These are phyloP conservation scores for Sander vitreus DNA, from an alignment of 2,113 vertebrate genomes.

Conservation along the genomic window DNA sequence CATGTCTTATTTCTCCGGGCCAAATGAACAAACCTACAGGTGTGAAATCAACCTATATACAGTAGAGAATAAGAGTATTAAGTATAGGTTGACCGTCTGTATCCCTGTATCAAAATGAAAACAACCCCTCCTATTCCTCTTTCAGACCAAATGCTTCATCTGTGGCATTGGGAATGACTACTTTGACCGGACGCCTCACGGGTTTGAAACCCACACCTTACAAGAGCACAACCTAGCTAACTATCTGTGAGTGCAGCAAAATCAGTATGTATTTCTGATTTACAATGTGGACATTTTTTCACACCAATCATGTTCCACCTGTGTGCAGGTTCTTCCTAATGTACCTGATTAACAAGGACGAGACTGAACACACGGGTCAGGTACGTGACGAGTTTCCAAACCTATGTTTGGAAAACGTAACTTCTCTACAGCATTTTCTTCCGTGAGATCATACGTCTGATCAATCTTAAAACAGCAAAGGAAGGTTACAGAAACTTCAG, in stretches of 20 bases:
- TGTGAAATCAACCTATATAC: neutral
- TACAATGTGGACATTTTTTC: neutral
- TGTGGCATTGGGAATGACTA: conserved; percentile 99
- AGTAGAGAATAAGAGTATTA: neutral
- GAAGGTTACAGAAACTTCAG: conserved; percentile 27
- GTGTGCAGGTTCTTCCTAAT: conserved; percentile 95
- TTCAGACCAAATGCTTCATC: conserved; percentile 98
- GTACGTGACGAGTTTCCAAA: conserved; percentile 65
- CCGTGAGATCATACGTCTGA: neutral
- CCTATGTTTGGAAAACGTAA: neutral
- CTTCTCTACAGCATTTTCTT: neutral
- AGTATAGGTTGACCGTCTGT: neutral
- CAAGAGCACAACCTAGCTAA: conserved; percentile 99
- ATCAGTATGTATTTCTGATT: neutral
- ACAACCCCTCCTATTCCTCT: neutral
- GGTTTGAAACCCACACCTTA: conserved; percentile 98
- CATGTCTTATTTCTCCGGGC: neutral
- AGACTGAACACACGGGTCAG: conserved; percentile 99
- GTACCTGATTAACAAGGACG: conserved; percentile 99
- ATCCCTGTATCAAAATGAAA: neutral
- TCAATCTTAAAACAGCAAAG: conserved; percentile 29
- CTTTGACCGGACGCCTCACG: conserved; percentile 97
- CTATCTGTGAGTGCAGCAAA: conserved; percentile 92
- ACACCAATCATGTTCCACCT: neutral
- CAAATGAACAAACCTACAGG: neutral